Percentiles rank a stretch among this genome's conserved stretches.
phyloP scores from a whole-genome alignment of 2,888 invertebrate genomes.

The Stenodera caucasica region DNA sequence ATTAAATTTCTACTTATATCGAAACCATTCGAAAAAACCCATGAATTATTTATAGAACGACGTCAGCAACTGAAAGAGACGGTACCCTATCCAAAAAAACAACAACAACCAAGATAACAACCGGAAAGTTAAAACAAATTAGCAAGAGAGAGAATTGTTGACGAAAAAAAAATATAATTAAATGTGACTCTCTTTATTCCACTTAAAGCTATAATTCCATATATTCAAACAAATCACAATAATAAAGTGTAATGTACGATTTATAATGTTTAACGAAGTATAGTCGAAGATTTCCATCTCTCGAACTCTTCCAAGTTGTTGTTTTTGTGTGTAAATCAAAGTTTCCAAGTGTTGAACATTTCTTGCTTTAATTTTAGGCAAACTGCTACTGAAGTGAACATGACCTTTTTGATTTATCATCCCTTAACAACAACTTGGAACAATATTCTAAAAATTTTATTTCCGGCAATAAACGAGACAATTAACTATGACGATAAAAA shows the following conservation, averaged over 20 bases:
- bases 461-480: too few species aligned
- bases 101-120: not conserved
- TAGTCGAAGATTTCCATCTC: not conserved
- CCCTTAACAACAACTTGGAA: not conserved
- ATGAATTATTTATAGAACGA: not conserved
- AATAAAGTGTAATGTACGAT: conserved; percentile 1
- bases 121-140: not conserved
- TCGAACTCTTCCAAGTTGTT: not conserved
- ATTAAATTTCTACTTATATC: not conserved
- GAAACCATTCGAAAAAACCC: not conserved
- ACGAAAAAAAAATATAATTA: not conserved
- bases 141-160: not conserved
- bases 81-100: not conserved
- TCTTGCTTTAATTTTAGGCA: conserved; percentile 43
- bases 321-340: conserved; percentile 41
- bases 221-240: not conserved
- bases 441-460: not conserved
- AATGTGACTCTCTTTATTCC: not conserved
- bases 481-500: too few species aligned
- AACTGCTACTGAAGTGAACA: conserved; percentile 49
- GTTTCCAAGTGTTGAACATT: conserved; percentile 38
- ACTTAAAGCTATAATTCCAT: not conserved
- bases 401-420: conserved; percentile 24
- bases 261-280: not conserved
- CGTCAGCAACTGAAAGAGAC: not conserved